A percentile compares a stretch with the other conserved stretches of the same genome.
These are phyloP conservation scores for Crotalus horridus DNA, from an alignment of 2,113 vertebrate genomes.

Conservation along the genomic window DNA sequence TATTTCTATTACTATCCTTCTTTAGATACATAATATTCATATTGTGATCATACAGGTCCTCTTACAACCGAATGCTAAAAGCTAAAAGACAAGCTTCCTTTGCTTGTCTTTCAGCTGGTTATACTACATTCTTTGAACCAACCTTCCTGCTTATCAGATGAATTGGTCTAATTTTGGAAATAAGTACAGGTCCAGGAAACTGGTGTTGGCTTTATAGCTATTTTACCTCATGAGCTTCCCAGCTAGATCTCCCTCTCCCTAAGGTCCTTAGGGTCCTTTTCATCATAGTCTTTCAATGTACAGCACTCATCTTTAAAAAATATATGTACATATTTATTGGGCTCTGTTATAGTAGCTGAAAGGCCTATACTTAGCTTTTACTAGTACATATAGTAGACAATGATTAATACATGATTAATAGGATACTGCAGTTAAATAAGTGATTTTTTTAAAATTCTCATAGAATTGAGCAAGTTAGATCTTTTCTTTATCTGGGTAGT, in stretches of 20 bases:
- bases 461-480: neutral
- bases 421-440: neutral
- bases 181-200: neutral
- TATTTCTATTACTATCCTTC: neutral
- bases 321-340: neutral
- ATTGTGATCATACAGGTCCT: neutral
- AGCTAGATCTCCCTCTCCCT: neutral
- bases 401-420: neutral
- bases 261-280: neutral
- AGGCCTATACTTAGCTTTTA: neutral
- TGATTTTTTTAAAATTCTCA: neutral
- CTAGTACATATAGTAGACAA: neutral
- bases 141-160: neutral
- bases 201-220: neutral
- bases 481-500: neutral
- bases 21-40: neutral
- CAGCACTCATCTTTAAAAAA: neutral
- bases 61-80: neutral
- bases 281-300: neutral
- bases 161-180: neutral
- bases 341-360: neutral
- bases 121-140: neutral
- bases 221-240: neutral
- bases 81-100: neutral
- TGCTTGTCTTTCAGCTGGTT: neutral